A percentile compares a stretch with the other conserved stretches of the same genome.
Conservation (phyloP, 2,888 invertebrate species). For the Kuschelorhynchus macadamiae region DNA sequence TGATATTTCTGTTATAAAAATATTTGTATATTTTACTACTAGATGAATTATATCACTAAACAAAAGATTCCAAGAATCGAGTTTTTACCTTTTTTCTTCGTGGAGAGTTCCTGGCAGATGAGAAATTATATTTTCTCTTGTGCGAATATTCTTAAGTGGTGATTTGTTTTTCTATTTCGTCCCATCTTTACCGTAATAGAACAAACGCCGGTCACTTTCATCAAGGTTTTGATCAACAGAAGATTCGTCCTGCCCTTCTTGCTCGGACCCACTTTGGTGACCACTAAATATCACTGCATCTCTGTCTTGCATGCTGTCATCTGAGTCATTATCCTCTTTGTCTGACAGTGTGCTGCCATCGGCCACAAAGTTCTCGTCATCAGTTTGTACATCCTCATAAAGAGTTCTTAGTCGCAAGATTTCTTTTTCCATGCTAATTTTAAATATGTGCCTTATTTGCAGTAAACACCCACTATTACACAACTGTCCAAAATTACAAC, state of each 20-base stretch:
- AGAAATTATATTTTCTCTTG: slow-evolving; percentile 13
- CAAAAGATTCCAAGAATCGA: too few species aligned
- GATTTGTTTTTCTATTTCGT: too few species aligned
- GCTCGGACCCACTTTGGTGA: slow-evolving; percentile 1
- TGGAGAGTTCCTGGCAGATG: slow-evolving; percentile 9
- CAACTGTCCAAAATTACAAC: too few species aligned
- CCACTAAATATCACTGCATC: background rate
- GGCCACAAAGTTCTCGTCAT: slow-evolving; percentile 5
- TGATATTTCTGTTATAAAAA: too few species aligned
- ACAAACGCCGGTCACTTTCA: background rate
- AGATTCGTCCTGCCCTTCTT: background rate
- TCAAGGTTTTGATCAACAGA: background rate
- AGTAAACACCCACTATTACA: too few species aligned
- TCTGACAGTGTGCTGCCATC: background rate
- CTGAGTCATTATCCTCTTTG: slow-evolving; percentile 5
- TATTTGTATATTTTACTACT: background rate
- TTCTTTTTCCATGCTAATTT: too few species aligned
- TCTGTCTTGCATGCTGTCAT: slow-evolving; percentile 5
- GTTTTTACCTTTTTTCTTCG: background rate
- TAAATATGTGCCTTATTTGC: too few species aligned
- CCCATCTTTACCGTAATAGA: too few species aligned
- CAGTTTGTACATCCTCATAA: background rate
- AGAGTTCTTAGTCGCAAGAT: too few species aligned
- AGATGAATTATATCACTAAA: background rate
- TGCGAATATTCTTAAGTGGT: background rate